Evolutionary conservation across 2,113 vertebrate species (phyloP).

Genomic region (Triplophysa siluroides): DNA sequence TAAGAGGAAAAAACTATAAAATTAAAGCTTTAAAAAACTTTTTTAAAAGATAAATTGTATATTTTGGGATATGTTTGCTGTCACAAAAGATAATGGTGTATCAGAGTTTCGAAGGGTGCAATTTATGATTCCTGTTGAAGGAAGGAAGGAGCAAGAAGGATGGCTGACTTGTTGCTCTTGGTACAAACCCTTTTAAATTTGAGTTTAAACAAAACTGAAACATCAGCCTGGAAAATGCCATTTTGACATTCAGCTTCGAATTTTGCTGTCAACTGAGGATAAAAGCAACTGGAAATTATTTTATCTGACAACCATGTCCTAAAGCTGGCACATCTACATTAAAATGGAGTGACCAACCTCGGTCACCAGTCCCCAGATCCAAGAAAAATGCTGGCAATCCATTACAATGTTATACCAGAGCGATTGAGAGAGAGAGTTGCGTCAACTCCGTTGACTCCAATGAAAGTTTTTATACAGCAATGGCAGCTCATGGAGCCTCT

Average conservation of each 20-base stretch:
- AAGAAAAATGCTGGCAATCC: background rate
- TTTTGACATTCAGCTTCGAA: conserved; percentile 49
- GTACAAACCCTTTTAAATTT: conserved; percentile 1
- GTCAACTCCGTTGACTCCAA: no score
- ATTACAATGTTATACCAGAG: background rate
- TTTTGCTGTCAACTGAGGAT: conserved; percentile 40
- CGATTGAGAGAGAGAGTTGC: no score
- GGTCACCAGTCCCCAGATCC: conserved; percentile 30
- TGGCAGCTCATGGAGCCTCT: no score
- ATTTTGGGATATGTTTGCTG: background rate
- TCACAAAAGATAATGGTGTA: background rate
- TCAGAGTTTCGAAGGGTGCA: background rate
- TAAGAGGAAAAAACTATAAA: background rate
- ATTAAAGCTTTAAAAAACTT: background rate
- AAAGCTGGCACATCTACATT: conserved; percentile 10
- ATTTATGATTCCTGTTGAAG: conserved; percentile 14
- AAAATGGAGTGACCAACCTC: conserved; percentile 45
- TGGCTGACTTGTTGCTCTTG: background rate
- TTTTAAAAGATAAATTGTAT: background rate
- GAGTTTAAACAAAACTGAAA: background rate
- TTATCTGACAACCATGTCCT: conserved; percentile 48
- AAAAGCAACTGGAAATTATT: conserved; percentile 37
- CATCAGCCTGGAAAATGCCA: background rate
- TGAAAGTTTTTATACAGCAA: no score
- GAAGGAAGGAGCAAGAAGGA: background rate